phyloP scores from a whole-genome alignment of 2,113 vertebrate genomes.

The Lathamus discolor region DNA sequence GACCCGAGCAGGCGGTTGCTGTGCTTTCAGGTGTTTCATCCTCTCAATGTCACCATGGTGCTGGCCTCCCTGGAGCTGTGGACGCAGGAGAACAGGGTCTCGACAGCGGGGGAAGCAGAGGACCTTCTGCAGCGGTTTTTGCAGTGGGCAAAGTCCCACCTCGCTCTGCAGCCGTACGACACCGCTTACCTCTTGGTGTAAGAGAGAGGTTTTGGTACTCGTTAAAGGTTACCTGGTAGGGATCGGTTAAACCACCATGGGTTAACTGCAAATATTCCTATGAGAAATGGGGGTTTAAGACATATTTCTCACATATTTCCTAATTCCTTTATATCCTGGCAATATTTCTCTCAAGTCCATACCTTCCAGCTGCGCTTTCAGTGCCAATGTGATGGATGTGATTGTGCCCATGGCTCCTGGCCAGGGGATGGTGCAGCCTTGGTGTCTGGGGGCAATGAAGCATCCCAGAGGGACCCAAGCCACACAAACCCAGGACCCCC shows the following conservation, averaged over 20 bases:
- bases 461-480: rapidly evolving
- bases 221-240: rapidly evolving
- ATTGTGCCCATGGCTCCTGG: rapidly evolving
- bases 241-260: background rate
- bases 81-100: slow-evolving; percentile 60
- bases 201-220: background rate
- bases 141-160: slow-evolving; percentile 26
- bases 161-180: background rate
- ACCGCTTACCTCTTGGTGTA: slow-evolving; percentile 57
- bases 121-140: slow-evolving; percentile 57
- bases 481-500: rapidly evolving
- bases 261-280: background rate
- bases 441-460: background rate
- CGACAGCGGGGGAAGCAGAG: background rate
- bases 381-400: rapidly evolving
- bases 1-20: background rate
- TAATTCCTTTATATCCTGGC: background rate
- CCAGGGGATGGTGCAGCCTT: background rate
- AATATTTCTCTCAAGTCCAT: background rate
- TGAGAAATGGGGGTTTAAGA: background rate
- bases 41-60: slow-evolving; percentile 53
- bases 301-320: rapidly evolving
- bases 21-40: slow-evolving; percentile 60
- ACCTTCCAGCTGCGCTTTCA: no score
- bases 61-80: slow-evolving; percentile 73